Percentiles rank a stretch among this genome's conserved stretches.
phyloP scores from a whole-genome alignment of 53 echinoderm and acorn worm species.

The Henricia sp. region DNA sequence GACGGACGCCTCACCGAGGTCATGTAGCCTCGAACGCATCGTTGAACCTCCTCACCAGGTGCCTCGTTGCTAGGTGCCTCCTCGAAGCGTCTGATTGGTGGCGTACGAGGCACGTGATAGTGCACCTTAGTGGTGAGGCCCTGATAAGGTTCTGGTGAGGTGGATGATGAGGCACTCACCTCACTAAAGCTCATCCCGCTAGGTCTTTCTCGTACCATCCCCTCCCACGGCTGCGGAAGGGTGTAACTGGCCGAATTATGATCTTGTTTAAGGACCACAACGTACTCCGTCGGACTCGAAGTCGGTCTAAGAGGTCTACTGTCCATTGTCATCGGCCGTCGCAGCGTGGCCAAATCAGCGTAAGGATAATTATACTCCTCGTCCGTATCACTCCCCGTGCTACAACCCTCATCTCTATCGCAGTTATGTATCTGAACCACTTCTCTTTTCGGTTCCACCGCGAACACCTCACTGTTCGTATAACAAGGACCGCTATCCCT shows the following conservation, averaged over 20 bases:
- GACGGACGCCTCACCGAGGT: slow-evolving; percentile 24
- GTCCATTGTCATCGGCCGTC: slow-evolving; percentile 3
- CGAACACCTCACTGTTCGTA: slow-evolving; percentile 19
- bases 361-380: slow-evolving; percentile 75
- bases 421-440: slow-evolving; percentile 4
- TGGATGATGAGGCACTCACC: background rate
- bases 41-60: background rate
- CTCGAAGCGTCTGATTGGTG: slow-evolving; percentile 4
- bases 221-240: background rate
- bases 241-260: background rate
- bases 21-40: slow-evolving; percentile 16
- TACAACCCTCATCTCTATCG: background rate
- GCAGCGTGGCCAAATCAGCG: slow-evolving; percentile 42
- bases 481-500: background rate
- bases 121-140: background rate
- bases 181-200: slow-evolving; percentile 19
- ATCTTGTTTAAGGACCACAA: slow-evolving; percentile 38
- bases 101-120: slow-evolving; percentile 36
- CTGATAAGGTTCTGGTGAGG: background rate
- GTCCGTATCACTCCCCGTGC: background rate
- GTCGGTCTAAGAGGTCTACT: slow-evolving; percentile 11
- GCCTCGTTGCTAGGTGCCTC: background rate
- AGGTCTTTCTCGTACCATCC: slow-evolving; percentile 1
- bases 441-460: background rate
- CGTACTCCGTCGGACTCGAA: slow-evolving; percentile 43